Evolutionary conservation across 2,113 vertebrate species (phyloP).

Genomic region (Archilochus colubris): DNA sequence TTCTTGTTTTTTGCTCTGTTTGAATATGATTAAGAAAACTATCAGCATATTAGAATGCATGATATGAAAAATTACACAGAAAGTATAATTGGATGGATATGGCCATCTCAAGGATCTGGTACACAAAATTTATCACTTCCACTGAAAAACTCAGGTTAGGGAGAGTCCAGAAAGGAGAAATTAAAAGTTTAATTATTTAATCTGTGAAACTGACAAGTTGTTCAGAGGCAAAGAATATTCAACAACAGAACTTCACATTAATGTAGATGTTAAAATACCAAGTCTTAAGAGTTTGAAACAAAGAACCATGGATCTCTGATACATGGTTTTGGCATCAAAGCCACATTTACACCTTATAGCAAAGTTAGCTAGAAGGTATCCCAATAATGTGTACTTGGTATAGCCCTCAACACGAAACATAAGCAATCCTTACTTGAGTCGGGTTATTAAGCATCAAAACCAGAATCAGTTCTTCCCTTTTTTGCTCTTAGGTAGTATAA

Average conservation of each 20-base stretch:
- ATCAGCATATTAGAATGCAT: neutral
- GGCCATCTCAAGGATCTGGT: neutral
- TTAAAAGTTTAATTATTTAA: neutral
- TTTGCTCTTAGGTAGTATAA: neutral
- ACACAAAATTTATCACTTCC: neutral
- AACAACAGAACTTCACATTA: neutral
- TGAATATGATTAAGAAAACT: neutral
- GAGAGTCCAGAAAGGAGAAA: neutral
- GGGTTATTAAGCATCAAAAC: neutral
- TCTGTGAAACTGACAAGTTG: neutral
- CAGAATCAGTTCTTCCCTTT: neutral
- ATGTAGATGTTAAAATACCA: neutral
- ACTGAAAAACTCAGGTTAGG: neutral
- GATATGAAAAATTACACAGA: neutral
- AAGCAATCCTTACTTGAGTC: neutral
- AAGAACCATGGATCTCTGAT: neutral
- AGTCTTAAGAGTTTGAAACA: neutral
- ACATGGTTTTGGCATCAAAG: neutral
- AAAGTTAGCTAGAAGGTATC: neutral
- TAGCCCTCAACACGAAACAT: neutral
- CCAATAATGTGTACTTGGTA: neutral
- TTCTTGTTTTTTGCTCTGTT: neutral
- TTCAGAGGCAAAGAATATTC: neutral
- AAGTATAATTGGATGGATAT: neutral
- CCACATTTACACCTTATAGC: neutral